Evolutionary conservation across 2,113 vertebrate species (phyloP).

Genomic region (Cyprinus carpio): DNA sequence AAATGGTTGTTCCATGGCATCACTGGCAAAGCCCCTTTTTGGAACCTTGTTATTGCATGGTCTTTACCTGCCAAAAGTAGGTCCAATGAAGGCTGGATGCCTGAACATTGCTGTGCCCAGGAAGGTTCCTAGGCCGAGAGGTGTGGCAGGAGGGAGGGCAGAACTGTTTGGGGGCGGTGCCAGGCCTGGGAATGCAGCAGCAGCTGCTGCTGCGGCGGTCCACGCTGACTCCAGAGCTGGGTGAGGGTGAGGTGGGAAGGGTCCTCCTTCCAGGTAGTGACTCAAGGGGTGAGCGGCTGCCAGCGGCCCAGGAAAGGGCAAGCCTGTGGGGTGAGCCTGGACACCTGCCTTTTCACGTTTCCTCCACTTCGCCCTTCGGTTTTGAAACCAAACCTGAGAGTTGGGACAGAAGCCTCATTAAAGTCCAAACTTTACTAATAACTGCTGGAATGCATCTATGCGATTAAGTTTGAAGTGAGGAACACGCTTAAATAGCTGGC

Average conservation of each 20-base stretch:
- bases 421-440: not conserved
- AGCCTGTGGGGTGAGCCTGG: constrained; percentile 89
- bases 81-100: constrained; percentile 95
- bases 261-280: constrained; percentile 93
- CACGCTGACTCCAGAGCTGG: constrained; percentile 91
- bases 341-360: constrained; percentile 97
- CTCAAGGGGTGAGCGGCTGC: constrained; percentile 90
- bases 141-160: constrained; percentile 81
- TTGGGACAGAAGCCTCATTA: constrained; percentile 5
- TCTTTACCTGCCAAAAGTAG: constrained; percentile 91
- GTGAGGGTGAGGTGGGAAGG: constrained; percentile 91
- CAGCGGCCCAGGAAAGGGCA: constrained; percentile 90
- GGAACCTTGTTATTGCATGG: not conserved
- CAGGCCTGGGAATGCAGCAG: constrained; percentile 87
- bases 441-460: too few species aligned
- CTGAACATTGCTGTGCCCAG: constrained; percentile 93
- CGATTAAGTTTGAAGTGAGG: not conserved
- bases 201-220: constrained; percentile 88
- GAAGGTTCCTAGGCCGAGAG: constrained; percentile 91
- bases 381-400: constrained; percentile 96
- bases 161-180: constrained; percentile 86
- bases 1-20: not conserved
- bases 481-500: not conserved
- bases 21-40: not conserved
- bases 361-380: constrained; percentile 97